Conservation (phyloP, 1,140 invertebrate genomes). For the Drosophila nasuta region DNA sequence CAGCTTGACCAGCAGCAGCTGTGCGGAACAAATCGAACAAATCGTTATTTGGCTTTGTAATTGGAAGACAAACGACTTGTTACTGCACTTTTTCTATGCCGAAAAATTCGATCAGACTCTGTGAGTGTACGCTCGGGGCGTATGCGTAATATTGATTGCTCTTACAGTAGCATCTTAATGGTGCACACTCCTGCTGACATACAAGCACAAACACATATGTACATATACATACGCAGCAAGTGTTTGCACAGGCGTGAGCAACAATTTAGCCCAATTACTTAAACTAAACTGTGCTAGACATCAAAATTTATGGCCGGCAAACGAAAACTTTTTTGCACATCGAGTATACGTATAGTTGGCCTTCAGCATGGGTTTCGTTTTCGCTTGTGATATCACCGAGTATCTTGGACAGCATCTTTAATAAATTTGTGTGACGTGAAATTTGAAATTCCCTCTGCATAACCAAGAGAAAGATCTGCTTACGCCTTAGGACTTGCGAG, state of each 20-base stretch:
- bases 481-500: background rate
- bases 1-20: slow-evolving; percentile 13
- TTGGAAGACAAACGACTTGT: slow-evolving; percentile 47
- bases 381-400: background rate
- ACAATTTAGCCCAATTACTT: slow-evolving; percentile 47
- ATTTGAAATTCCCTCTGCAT: slow-evolving; percentile 4
- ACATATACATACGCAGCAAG: background rate
- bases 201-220: too few species aligned
- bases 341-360: background rate
- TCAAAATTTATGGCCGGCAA: slow-evolving; percentile 29
- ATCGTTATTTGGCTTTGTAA: slow-evolving; percentile 37
- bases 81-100: slow-evolving; percentile 12
- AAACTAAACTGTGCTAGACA: slow-evolving; percentile 19
- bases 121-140: slow-evolving; percentile 14
- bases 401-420: slow-evolving; percentile 7
- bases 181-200: background rate
- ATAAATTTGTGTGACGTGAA: slow-evolving; percentile 22
- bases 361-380: background rate
- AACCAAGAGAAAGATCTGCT: background rate
- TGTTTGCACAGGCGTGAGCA: slow-evolving; percentile 17
- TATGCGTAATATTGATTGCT: slow-evolving; percentile 62
- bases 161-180: background rate
- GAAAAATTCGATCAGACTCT: background rate
- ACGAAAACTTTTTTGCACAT: background rate
- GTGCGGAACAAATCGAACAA: background rate